A percentile compares a stretch with the other conserved stretches of the same genome.
These are phyloP conservation scores for Cactoblastis cactorum DNA, from an alignment of 2,888 invertebrate genomes.

Conservation along the genomic window DNA sequence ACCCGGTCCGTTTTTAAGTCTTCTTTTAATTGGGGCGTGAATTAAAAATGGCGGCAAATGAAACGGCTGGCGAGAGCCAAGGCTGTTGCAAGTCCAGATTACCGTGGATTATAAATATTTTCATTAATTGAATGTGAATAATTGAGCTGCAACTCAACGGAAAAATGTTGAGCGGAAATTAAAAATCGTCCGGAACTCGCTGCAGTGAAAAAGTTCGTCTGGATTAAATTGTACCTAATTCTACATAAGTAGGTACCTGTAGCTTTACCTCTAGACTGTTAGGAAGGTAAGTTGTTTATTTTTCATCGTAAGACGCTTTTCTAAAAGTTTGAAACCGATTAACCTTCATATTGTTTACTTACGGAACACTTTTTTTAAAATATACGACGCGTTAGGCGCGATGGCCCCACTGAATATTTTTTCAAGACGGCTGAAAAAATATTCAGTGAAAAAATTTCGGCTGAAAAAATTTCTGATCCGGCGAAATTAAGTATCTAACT, in stretches of 20 bases:
- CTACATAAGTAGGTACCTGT: background rate
- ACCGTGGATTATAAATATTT: constrained; percentile 46
- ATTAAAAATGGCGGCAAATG: constrained; percentile 10
- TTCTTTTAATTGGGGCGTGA: constrained; percentile 8
- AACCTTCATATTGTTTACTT: too few relatives aligned
- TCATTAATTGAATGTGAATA: constrained; percentile 76
- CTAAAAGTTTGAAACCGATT: too few relatives aligned
- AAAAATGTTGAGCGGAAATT: constrained; percentile 77
- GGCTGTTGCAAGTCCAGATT: constrained; percentile 23
- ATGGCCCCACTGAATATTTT: too few relatives aligned
- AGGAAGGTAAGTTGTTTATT: too few relatives aligned
- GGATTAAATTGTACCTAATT: constrained; percentile 38
- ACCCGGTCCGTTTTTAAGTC: background rate
- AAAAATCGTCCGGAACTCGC: constrained; percentile 68
- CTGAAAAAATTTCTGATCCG: too few relatives aligned
- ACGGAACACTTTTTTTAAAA: too few relatives aligned
- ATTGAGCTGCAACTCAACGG: constrained; percentile 59
- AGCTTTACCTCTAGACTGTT: too few relatives aligned
- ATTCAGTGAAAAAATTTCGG: too few relatives aligned
- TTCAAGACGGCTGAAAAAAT: too few relatives aligned
- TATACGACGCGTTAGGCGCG: too few relatives aligned
- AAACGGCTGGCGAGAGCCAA: background rate
- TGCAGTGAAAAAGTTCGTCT: constrained; percentile 63
- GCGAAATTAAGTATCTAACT: too few relatives aligned
- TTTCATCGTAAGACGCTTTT: too few relatives aligned